phyloP scores from a whole-genome alignment of 2,797 vertebrate genomes.

The Neopelma chrysocephalum region DNA sequence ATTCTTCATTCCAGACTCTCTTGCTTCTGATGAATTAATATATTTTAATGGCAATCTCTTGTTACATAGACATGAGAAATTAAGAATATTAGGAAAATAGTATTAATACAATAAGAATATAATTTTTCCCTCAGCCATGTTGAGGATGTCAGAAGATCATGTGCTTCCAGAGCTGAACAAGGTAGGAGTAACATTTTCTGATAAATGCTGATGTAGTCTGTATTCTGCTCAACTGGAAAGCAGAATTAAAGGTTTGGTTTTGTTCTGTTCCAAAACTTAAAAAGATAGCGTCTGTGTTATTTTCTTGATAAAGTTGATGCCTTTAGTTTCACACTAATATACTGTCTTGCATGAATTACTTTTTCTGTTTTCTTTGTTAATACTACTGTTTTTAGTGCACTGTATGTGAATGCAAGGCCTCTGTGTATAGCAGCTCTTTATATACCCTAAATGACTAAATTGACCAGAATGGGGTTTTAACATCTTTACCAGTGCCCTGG shows the following conservation, averaged over 20 bases:
- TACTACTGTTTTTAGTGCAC: not conserved
- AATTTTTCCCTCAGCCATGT: slow-evolving; percentile 85
- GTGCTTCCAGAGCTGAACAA: slow-evolving; percentile 97
- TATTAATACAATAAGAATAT: not conserved
- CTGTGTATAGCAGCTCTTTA: not conserved
- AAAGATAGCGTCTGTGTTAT: not conserved
- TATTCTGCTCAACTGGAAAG: not conserved
- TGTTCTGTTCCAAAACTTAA: not conserved
- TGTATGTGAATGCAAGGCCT: not conserved
- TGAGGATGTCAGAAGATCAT: slow-evolving; percentile 97
- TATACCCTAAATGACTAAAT: not conserved
- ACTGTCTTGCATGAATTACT: not conserved
- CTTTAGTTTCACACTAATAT: not conserved
- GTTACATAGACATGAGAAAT: not conserved
- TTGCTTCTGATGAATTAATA: not conserved
- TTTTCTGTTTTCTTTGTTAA: not conserved
- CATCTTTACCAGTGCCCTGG: not conserved
- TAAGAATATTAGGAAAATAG: not conserved
- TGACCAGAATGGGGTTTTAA: not conserved
- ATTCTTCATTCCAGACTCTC: not conserved
- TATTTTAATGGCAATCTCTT: not conserved
- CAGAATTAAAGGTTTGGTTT: not conserved
- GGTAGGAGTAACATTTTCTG: slow-evolving; percentile 71
- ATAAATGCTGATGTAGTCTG: not conserved
- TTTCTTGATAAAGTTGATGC: not conserved